Base-by-base conservation (phyloP, 1,140 invertebrate genomes). In the Calephelis virginiensis region DNA sequence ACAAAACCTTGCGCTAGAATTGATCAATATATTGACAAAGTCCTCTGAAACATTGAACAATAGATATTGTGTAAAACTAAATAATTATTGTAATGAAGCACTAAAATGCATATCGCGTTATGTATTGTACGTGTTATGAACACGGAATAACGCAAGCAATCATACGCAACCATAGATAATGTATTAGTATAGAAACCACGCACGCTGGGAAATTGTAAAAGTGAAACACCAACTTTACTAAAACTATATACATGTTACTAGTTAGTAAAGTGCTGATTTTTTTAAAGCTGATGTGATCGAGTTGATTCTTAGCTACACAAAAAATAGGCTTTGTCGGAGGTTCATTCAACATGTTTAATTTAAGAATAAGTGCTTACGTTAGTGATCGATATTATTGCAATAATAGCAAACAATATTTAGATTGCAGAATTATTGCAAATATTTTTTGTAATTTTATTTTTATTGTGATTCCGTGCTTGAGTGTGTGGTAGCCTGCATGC, bases 81-180 rank as follows among this genome's bases (percentile, higher is more conserved):
- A 56, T 56, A 56, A 56, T 56, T 6, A 56, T 56, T 28, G 17
- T 28, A 56, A 56, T 28, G 50, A 56, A 56, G 8, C 50, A 37
- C 28, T 37, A 12, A 63, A 69, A 71, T 77, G 76, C 72, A 62
- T 71, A 69, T 66, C 74, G 73, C 71, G 74, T 76, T 66, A 48
- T 49, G 14, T 63, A 40, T 60, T 45, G 46, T 60, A 69, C 76
- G 76, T 74, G 74, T 56, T 65, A 14, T 59, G 75, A 73, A 76
- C 79, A 59, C 53, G 11, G 11, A 59, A 38, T 37, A 37, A 53
- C 17, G 48, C 40, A 62, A 62, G 64, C 69, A 74, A 77, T 74
- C 71, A 74, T 69, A 65, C 64, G 59, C 62, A 56, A 37, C 10
- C 50, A 7, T 28, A 12, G 28, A 8, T 37, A 37, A 56, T 56